Base-by-base conservation (phyloP, 2,888 invertebrate genomes). In the Deilephila elpenor region DNA sequence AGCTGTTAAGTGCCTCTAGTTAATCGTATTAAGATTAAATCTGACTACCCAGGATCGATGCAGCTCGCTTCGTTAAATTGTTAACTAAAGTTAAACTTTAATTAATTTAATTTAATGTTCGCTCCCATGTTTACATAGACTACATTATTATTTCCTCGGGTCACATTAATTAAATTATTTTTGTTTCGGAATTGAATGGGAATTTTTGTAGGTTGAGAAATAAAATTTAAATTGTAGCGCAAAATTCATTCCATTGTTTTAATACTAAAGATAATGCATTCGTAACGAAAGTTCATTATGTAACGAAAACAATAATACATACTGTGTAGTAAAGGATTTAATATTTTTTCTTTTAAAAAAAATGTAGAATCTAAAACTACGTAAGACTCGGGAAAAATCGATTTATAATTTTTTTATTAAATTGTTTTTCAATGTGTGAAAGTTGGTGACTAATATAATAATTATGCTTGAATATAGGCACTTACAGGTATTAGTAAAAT, bases 1-100 rank as follows among this genome's bases (percentile, higher is more conserved):
- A 79, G 51, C 44, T 25, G 20, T 67, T 44, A 67, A 67, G 67
- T 67, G 67, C 79, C 71, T 32, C 78, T 74, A 75, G 73, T 67
- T 67, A 67, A 67, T 67, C 25, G 67, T 25, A 67, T 67, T 29
- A 51, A 67, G 67, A 67, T 67, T 67, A 67, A 67, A 67, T 67
- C 67, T 51, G 25, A 51, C 67, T 67, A 51, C 17, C 20, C 20
- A 67, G n/a, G 14, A 67, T 51, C 17, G 56, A 67, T 67, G 44
- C 67, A 44, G 6, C 67, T 51, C 44, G 17, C 37, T 20, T 44
- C 64, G 37, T 44, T 44, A 44, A 64, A 64, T 20, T 44, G 37
- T 44, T 1, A 64, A 64, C 20, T 67, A 67, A 44, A 44, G 51
- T 44, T 67, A 67, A 56, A 56, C 44, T 67, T n/a, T 14, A 64